phyloP scores from a whole-genome alignment of 2,797 vertebrate species.

The Phaenicophaeus curvirostris region DNA sequence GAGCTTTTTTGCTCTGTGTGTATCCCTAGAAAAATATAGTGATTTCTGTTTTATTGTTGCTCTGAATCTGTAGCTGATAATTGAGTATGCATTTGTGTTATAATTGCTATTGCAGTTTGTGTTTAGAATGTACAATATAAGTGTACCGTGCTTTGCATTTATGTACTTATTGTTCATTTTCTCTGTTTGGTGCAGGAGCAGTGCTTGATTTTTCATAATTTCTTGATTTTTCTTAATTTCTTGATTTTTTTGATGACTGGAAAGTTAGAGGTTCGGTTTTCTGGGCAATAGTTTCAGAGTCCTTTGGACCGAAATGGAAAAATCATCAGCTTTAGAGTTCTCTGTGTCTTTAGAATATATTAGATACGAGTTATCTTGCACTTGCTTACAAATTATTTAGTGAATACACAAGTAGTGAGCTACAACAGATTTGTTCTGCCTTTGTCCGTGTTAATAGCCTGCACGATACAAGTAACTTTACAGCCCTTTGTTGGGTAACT shows the following conservation, averaged over 20 bases:
- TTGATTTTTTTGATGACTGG: neutral
- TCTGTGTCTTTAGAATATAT: neutral
- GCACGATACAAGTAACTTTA: neutral
- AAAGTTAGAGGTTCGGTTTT: neutral
- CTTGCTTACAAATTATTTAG: neutral
- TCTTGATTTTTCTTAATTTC: neutral
- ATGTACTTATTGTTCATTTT: neutral
- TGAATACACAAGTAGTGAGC: neutral
- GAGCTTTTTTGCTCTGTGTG: neutral
- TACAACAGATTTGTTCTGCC: neutral
- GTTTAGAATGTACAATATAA: neutral
- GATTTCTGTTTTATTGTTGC: slow-evolving; percentile 19
- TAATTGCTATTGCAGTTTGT: slow-evolving; percentile 16
- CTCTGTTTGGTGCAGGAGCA: neutral
- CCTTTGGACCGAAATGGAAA: neutral
- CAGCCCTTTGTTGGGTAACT: neutral
- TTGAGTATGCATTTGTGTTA: slow-evolving; percentile 32
- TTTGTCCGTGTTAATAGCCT: neutral
- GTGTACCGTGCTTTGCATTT: neutral
- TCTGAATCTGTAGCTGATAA: slow-evolving; percentile 43
- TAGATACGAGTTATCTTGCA: neutral
- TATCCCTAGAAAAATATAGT: neutral
- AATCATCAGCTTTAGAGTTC: neutral
- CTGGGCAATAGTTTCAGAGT: neutral
- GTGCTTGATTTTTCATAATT: neutral